These are phyloP conservation scores for Atrina japonica DNA, from an alignment of 2,888 invertebrate species.

Conservation along the genomic window DNA sequence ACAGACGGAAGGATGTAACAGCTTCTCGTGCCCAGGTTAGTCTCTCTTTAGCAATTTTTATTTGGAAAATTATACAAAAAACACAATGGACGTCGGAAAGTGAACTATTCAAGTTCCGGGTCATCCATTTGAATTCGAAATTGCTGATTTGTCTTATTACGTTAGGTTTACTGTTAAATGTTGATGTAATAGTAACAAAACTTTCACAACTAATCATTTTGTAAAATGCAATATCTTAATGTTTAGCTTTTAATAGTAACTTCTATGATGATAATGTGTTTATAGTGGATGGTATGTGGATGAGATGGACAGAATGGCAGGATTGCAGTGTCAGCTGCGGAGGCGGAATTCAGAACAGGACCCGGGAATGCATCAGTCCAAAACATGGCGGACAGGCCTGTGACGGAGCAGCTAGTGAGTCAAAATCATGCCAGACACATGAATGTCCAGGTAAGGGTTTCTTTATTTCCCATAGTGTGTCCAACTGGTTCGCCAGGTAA, in stretches of 20 bases:
- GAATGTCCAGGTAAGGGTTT: constrained; percentile 60
- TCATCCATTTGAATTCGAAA: no score
- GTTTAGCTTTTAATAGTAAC: no score
- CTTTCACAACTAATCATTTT: no score
- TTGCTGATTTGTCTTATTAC: no score
- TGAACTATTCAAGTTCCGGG: no score
- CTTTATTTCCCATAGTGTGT: no score
- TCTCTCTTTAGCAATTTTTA: background rate
- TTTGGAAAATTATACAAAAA: background rate
- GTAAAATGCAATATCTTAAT: no score
- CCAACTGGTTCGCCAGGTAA: no score
- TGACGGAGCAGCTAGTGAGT: constrained; percentile 53
- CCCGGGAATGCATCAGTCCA: constrained; percentile 54
- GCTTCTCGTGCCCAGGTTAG: constrained; percentile 74
- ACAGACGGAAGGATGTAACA: constrained; percentile 67
- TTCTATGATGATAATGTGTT: no score
- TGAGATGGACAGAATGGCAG: constrained; percentile 62
- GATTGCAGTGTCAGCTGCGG: constrained; percentile 68
- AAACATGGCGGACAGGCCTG: constrained; percentile 65
- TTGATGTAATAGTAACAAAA: no score
- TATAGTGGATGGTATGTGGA: constrained; percentile 69
- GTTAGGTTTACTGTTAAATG: no score
- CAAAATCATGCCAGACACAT: constrained; percentile 58
- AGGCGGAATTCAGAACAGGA: constrained; percentile 60
- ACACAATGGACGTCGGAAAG: no score